Evolutionary conservation across 1,140 invertebrate species (phyloP).

Genomic region (Leptestheria dahalacensis): DNA sequence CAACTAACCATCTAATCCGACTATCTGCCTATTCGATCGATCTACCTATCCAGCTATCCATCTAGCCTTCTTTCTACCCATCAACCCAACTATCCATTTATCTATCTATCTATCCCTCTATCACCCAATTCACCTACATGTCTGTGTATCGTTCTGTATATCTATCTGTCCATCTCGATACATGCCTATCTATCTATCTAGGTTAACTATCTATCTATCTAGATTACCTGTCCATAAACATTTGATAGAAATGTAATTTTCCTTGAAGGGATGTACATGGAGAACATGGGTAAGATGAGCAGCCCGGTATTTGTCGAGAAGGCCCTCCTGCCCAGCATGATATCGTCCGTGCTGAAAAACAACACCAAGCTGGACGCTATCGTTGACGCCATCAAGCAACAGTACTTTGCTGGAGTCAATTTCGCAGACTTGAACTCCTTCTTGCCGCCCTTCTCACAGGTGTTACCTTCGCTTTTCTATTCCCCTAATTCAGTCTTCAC

Average conservation of each 20-base stretch:
- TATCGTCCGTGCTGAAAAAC: constrained; percentile 11
- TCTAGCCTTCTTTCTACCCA: too few relatives aligned
- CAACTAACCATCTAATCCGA: too few relatives aligned
- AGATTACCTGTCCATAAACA: not conserved
- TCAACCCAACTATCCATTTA: too few relatives aligned
- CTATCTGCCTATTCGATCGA: too few relatives aligned
- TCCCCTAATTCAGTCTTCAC: not conserved
- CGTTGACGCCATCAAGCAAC: constrained; percentile 11
- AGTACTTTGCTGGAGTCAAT: constrained; percentile 12
- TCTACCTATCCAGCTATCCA: too few relatives aligned
- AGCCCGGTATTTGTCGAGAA: constrained; percentile 10
- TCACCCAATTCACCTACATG: too few relatives aligned
- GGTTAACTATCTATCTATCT: not conserved
- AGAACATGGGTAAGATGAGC: constrained; percentile 15
- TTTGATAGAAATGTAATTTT: not conserved
- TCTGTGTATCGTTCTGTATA: too few relatives aligned
- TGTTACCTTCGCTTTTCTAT: not conserved
- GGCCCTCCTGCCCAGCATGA: constrained; percentile 11
- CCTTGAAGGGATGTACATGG: constrained; percentile 13
- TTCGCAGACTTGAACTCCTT: constrained; percentile 6
- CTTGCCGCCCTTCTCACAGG: constrained; percentile 10
- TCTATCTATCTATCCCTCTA: too few relatives aligned
- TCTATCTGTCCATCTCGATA: too few relatives aligned
- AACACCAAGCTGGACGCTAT: not conserved
- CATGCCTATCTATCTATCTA: not conserved